Base-by-base conservation (phyloP, 1,140 invertebrate genomes). In the Aphidius gifuensis region DNA sequence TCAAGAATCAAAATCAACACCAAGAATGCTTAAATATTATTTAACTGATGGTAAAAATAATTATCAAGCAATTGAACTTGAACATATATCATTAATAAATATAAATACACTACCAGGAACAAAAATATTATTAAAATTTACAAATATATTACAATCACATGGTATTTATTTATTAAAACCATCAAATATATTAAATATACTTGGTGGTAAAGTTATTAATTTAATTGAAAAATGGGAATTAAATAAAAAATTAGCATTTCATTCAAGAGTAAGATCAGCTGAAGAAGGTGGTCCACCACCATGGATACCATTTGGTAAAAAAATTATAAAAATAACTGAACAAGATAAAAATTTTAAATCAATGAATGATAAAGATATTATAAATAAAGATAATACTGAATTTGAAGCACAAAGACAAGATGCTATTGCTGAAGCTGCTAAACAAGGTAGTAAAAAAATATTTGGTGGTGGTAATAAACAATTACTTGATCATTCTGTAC, bases 161-260 rank as follows among this genome's bases (percentile, higher is more conserved):
- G 90, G 87, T 69, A 87, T 92, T 54, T 80, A 93, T 40, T 82
- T 93, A 66, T 74, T 97, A 8, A 85, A 81, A 59, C 83, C 88
- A 11, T 81, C 73, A 53, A 85, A 88, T 50, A 83, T 90, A 64
- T 83, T 85, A n/a, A 67, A 71, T 65, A 76, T 93, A 38, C 80
- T 95, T 11, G 92, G 93, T 40, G 94, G 94, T 50, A 85, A 86
- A 68, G 94, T 97, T 0, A 80, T 86, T n/a, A 84, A 84, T 66
- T 81, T 97, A 69, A 88, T 92, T 63, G 92, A 95, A 71, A 94
- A 93, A 76, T 96, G 93, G 93, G 90, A 94, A 75, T 75, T 96
- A 32, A 91, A 92, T 67, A 86, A 89, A 57, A 90, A 86, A 80
- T 81, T 94, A 60, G 87, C 90, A 5, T 87, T 85, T 66, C 89